Percentiles rank a stretch among this genome's conserved stretches.
Evolutionary conservation across 2,888 invertebrate genomes (phyloP).

Genomic region (Diarsia brunnea): DNA sequence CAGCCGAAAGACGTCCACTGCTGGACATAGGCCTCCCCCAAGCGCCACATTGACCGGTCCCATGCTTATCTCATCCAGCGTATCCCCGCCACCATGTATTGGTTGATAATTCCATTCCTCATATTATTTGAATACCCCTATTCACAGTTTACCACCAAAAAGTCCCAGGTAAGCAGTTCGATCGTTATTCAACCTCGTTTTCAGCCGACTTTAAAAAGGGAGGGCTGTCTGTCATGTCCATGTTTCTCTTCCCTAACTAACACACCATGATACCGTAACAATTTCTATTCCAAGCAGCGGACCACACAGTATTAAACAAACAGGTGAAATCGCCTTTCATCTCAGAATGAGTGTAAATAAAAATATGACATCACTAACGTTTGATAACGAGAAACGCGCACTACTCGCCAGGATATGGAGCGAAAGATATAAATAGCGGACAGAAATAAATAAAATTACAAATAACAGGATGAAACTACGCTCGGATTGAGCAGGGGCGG

Average conservation of each 20-base stretch:
- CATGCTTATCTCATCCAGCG: too few species aligned
- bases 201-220: background rate
- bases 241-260: background rate
- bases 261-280: background rate
- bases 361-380: constrained; percentile 40
- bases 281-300: constrained; percentile 6
- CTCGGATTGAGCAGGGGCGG: constrained; percentile 45
- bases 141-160: background rate
- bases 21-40: too few species aligned
- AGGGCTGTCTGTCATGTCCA: background rate
- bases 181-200: background rate
- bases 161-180: background rate
- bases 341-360: constrained; percentile 30
- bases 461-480: constrained; percentile 52
- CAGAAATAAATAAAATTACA: constrained; percentile 65
- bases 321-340: constrained; percentile 38
- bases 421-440: constrained; percentile 58
- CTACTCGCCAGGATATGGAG: constrained; percentile 28
- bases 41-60: too few species aligned
- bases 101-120: background rate
- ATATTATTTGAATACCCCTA: background rate
- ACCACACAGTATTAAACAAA: constrained; percentile 23
- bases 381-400: constrained; percentile 35
- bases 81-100: background rate
- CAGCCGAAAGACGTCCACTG: too few species aligned